Percentiles rank a stretch among this genome's conserved stretches.
Evolutionary conservation across 1,140 invertebrate species (phyloP).

Genomic region (Chelonus insularis): DNA sequence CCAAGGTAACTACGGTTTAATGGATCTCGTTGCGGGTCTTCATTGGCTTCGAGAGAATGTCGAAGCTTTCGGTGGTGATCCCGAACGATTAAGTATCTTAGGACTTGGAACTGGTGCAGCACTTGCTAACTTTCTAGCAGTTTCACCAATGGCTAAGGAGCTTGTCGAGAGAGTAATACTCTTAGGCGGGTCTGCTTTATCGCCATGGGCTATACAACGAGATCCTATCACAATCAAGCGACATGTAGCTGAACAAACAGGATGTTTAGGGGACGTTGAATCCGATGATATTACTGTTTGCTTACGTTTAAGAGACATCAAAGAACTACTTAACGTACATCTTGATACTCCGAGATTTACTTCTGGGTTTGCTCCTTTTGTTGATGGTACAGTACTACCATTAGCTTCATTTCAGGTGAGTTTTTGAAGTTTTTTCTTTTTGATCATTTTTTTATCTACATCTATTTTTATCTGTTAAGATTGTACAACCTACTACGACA

Average conservation of each 20-base stretch:
- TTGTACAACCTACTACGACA: slow-evolving; percentile 50
- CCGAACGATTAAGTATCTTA: slow-evolving; percentile 84
- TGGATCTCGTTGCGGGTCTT: slow-evolving; percentile 91
- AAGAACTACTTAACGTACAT: slow-evolving; percentile 71
- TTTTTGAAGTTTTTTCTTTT: no score
- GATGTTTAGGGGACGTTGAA: slow-evolving; percentile 75
- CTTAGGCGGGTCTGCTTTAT: slow-evolving; percentile 92
- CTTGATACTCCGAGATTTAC: slow-evolving; percentile 80
- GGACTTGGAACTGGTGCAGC: slow-evolving; percentile 93
- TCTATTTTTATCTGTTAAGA: slow-evolving; percentile 14
- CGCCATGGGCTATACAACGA: slow-evolving; percentile 90
- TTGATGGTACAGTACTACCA: slow-evolving; percentile 79
- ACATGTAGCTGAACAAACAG: slow-evolving; percentile 76
- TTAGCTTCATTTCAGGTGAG: slow-evolving; percentile 46
- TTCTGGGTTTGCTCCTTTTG: slow-evolving; percentile 85
- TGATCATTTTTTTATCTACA: slow-evolving; percentile 19
- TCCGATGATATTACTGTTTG: slow-evolving; percentile 84
- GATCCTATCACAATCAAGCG: slow-evolving; percentile 81
- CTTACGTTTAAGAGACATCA: slow-evolving; percentile 72
- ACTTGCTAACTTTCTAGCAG: slow-evolving; percentile 87
- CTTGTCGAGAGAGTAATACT: slow-evolving; percentile 89
- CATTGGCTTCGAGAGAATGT: slow-evolving; percentile 93
- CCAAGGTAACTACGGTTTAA: slow-evolving; percentile 92
- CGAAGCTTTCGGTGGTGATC: slow-evolving; percentile 86
- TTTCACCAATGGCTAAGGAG: slow-evolving; percentile 91